Base-by-base conservation (phyloP, 2,113 vertebrate genomes). In the Rafetus swinhoei region DNA sequence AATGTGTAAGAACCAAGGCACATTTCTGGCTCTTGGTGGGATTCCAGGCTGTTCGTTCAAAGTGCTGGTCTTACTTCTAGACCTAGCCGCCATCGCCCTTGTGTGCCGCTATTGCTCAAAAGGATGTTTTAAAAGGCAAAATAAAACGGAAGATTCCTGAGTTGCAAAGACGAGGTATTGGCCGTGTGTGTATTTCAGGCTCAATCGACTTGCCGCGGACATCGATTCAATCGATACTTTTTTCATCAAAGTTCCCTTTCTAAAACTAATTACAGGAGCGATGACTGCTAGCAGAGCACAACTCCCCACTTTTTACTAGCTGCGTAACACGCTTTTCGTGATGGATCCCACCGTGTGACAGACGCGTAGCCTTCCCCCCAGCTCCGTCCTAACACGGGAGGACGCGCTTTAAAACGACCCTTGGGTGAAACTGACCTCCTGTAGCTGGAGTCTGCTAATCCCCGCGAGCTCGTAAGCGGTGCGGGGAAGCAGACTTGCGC, bases 251-350 rank as follows among this genome's bases (percentile, higher is more conserved):
- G 35, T 92, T 53, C 83, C 57, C 81, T 57, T 11, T 21, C 81
- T 87, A 85, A 72, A 92, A 84, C 69, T 57, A 87, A 79, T 69
- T 83, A 53, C 27, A 21, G 27, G 9, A 84, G 2, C 6, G 35
- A 76, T 45, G 72, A 22, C 35, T 7, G 12, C 35, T 45, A 74
- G 79, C 85, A 59, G 65, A 83, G 83, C 74, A 21, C 35, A 87
- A 27, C 52, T 59, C 53, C 83, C 69, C 76, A 24, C 45, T 91
- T 93, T 93, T 91, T 94, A 91, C 97, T 93, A 94, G 81, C 6
- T 2, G 82, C 52, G 50, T 85, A 85, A 93, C 82, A 86, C 60
- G 83, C 88, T 55, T 88, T 77, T 89, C 92, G 76, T 82, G 2
- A 45, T 1, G 79, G 93, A 93, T 77, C 74, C 82, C 54, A 39